Percentiles rank a stretch among this genome's conserved stretches.
Conservation (phyloP, 1,140 invertebrate species). For the Danaus melanippus region DNA sequence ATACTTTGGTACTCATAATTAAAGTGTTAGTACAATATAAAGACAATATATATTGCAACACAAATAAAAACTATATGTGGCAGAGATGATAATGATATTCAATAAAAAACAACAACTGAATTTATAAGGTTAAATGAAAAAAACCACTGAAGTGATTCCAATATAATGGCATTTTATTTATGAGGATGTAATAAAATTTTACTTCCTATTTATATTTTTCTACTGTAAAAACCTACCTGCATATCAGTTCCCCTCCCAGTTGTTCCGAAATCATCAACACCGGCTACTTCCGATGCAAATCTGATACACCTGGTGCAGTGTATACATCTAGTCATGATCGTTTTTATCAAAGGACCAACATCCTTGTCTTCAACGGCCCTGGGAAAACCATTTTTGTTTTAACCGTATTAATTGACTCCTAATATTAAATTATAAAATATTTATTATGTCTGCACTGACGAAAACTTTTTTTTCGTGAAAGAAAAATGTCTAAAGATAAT, state of each 20-base stretch:
- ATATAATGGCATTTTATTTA: no score
- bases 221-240: constrained; percentile 75
- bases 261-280: constrained; percentile 97
- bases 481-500: no score
- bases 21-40: no score
- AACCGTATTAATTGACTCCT: no score
- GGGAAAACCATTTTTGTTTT: constrained; percentile 12
- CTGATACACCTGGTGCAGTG: constrained; percentile 99
- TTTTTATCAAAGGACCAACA: constrained; percentile 98
- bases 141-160: no score
- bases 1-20: no score
- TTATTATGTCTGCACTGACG: neutral
- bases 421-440: neutral
- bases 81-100: no score
- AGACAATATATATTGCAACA: constrained; percentile 24
- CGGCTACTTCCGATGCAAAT: constrained; percentile 97
- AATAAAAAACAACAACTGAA: no score
- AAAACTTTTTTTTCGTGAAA: no score
- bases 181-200: no score
- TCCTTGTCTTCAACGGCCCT: constrained; percentile 99
- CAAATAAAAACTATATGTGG: constrained; percentile 66
- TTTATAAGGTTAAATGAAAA: no score
- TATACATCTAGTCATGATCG: constrained; percentile 99
- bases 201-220: neutral
- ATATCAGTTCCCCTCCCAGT: constrained; percentile 96